Base-by-base conservation (phyloP, 37 sponge, comb jelly and placozoan species). In the Ephydatia muelleri region DNA sequence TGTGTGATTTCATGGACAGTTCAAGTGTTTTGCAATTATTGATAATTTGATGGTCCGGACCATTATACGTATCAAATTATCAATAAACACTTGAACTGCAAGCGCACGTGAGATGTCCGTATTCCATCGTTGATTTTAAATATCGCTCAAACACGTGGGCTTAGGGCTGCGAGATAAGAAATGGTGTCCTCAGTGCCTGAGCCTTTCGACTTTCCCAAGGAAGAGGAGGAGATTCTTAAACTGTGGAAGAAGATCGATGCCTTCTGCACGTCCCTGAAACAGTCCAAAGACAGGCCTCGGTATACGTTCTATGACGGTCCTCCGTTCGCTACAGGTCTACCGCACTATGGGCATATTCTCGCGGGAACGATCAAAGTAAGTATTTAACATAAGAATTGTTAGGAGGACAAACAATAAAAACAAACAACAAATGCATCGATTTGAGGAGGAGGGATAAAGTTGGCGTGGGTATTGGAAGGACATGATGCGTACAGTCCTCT, bases 231-330 rank as follows among this genome's bases (percentile, higher is more conserved):
- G 81, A 91, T 98, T 23, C 74, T 94, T 0, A 69, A 92, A 78
- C 88, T 94, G 34, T 98, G 99, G 99, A 85, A 91, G 86, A 34
- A 86, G 34, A 38, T 96, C 34, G 91, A 98, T 70, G 95, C 97
- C 30, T 98, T 98, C 75, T 57, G 82, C 77, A 94, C 90, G 47
- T 81, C 82, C 57, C 87, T 98, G 30, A 92, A 91, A 80, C 96
- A 96, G 72, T 94, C 95, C 78, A 96, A 96, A 70, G 93, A 93
- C 40, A 73, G 90, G 32, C 97, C 97, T 2, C 89, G 84, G 84
- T 94, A 91, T 35, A 98, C 99, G 0, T 98, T 98, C 85, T 98
- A 98, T 33, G 99, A 98, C 73, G 99, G 99, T 27, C 99, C 99
- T 25, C 99, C 99, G 6, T 98, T 98, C 86, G 99, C 99, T 34